These are phyloP conservation scores for Luidia sarsii DNA, from an alignment of 53 echinoderm and acorn worm species.

Conservation along the genomic window DNA sequence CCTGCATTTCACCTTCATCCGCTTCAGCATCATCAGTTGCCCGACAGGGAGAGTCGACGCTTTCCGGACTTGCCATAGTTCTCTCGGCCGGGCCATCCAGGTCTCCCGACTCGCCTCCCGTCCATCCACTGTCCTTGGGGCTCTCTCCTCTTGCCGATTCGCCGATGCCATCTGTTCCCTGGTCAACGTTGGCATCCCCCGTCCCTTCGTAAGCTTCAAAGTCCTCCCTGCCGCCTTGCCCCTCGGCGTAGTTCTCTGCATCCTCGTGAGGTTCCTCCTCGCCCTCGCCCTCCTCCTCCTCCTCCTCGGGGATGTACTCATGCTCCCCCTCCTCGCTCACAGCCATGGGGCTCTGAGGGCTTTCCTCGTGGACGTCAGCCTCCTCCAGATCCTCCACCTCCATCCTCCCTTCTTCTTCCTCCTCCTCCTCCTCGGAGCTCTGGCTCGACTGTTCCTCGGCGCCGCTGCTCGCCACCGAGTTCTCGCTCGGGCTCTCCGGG, in stretches of 20 bases:
- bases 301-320: background rate
- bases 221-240: background rate
- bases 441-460: slow-evolving; percentile 13
- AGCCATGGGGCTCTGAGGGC: background rate
- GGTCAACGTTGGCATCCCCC: background rate
- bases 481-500: slow-evolving; percentile 44
- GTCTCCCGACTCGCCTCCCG: background rate
- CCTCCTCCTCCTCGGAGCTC: background rate
- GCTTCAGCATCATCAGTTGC: background rate
- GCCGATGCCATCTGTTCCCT: background rate
- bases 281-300: slow-evolving; percentile 15
- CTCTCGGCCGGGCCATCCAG: background rate
- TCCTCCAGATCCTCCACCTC: background rate
- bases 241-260: background rate
- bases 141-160: background rate
- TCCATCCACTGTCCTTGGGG: background rate
- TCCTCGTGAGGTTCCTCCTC: slow-evolving; percentile 3
- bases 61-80: slow-evolving; percentile 24
- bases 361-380: background rate
- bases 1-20: too few relatives aligned
- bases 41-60: background rate
- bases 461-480: slow-evolving; percentile 27
- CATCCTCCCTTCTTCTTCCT: background rate
- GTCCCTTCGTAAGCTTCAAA: background rate
- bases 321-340: background rate